These are phyloP conservation scores for Micropoecilia bifurca DNA, from an alignment of 2,797 vertebrate species.

Conservation along the genomic window DNA sequence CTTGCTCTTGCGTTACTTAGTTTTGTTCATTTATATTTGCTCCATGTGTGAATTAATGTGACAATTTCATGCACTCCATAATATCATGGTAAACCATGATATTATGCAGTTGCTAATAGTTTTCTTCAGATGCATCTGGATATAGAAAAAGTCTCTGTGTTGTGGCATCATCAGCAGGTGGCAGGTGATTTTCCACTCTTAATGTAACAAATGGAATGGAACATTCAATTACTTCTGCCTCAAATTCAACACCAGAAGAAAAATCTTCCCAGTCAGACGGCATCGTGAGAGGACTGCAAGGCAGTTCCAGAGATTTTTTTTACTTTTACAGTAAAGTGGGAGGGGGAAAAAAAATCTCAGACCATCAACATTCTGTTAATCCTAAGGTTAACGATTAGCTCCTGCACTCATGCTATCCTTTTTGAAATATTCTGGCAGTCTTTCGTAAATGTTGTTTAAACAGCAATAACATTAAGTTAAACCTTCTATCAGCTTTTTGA, in stretches of 20 bases:
- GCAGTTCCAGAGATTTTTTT: neutral
- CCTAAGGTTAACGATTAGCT: neutral
- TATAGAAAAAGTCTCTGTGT: constrained; percentile 14
- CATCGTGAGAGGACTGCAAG: neutral
- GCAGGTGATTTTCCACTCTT: constrained; percentile 15
- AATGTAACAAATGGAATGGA: constrained; percentile 37
- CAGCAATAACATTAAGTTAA: constrained; percentile 40
- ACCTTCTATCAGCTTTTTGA: constrained; percentile 34
- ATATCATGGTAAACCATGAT: neutral
- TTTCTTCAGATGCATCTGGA: neutral
- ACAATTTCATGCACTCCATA: neutral
- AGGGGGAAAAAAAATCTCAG: neutral
- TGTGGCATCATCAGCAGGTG: constrained; percentile 1
- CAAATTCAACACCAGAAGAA: constrained; percentile 18
- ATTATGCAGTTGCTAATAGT: neutral
- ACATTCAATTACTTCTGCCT: constrained; percentile 26
- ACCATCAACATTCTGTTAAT: neutral
- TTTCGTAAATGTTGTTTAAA: constrained; percentile 40
- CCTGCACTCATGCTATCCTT: constrained; percentile 2
- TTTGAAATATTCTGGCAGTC: neutral
- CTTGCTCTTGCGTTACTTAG: neutral
- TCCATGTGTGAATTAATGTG: neutral
- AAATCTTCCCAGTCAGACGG: constrained; percentile 37
- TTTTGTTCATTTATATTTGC: neutral
- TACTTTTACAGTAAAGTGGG: neutral